phyloP scores from a whole-genome alignment of 2,113 vertebrate genomes.

The Antechinus stuartii region DNA sequence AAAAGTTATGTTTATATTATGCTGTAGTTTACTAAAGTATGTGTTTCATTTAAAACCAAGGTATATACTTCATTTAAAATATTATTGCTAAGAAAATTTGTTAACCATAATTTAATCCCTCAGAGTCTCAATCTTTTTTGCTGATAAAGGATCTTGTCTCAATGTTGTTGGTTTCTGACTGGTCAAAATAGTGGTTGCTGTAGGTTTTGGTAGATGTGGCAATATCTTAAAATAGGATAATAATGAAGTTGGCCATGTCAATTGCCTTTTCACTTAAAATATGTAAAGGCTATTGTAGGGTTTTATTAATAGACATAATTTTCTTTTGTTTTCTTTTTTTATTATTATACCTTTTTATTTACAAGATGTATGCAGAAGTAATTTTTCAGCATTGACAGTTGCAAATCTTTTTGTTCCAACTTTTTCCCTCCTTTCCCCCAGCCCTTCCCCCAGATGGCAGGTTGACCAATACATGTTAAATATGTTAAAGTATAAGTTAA shows the following conservation, averaged over 20 bases:
- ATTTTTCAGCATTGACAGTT: too few species aligned
- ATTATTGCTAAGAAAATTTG: background rate
- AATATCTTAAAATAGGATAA: background rate
- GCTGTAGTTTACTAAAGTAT: background rate
- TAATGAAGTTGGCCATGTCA: too few species aligned
- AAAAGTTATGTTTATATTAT: background rate
- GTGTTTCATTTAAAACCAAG: background rate
- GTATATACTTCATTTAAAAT: background rate
- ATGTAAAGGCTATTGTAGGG: background rate
- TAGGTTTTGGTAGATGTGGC: background rate
- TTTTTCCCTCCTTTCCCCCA: too few species aligned
- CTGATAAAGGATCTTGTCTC: background rate
- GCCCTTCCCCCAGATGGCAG: too few species aligned
- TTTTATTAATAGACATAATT: background rate
- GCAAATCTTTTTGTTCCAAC: too few species aligned
- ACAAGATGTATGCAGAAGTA: too few species aligned
- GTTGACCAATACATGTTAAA: too few species aligned
- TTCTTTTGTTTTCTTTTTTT: background rate
- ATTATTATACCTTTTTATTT: too few species aligned
- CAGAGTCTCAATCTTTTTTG: background rate
- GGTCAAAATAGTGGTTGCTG: background rate
- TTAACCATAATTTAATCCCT: background rate
- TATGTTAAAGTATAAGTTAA: too few species aligned
- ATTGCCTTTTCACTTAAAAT: background rate
- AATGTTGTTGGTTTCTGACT: background rate